Evolutionary conservation across 1,140 invertebrate genomes (phyloP), one percentile per base, ranked within the genome.

Genomic region (Odontomachus brunneus): DNA sequence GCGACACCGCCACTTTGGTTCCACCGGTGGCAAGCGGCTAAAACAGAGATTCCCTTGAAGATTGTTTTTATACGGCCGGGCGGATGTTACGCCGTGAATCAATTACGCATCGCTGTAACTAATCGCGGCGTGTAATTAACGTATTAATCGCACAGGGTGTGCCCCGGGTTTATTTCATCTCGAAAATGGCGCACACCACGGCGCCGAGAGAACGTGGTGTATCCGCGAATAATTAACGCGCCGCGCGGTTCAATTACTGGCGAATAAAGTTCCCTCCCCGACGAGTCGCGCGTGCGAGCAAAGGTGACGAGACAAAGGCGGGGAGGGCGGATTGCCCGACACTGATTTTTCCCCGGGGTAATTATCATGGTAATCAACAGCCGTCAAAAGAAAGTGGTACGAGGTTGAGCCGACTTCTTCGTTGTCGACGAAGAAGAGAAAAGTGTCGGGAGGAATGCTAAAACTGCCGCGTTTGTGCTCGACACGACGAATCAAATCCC

Each of bases 281-380:
- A 29, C 19, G 4, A 51, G 29, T 4, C 38, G 55, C 24, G 55
- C 55, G n/a, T n/a, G 55, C 24, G 24, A 57, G 53, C 33, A 57
- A 19, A 59, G 48, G 38, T 48, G 7, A 71, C 24, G 57, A 82
- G 72, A 80, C 65, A 29, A 29, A 53, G 75, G 26, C 17, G 4
- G 14, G 19, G 26, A 49, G 49, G 15, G 14, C 3, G 12, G 38
- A 3, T 29, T 48, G n/a, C 29, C 29, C 29, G 26, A 67, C n/a
- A n/a, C 44, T 48, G n/a, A 60, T 67, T 19, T 33, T 33, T 33
- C 29, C 29, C 29, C 29, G 29, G 29, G 29, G 5, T 22, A 67
- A 89, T 89, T 89, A 89, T 87, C 83, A 85, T 81, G 78, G 53
- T 87, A 87, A 88, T 88, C 87, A 71, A 53, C 38, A 73, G 24